Conservation (phyloP, 2,113 vertebrate species). For the Panthera uncia region DNA sequence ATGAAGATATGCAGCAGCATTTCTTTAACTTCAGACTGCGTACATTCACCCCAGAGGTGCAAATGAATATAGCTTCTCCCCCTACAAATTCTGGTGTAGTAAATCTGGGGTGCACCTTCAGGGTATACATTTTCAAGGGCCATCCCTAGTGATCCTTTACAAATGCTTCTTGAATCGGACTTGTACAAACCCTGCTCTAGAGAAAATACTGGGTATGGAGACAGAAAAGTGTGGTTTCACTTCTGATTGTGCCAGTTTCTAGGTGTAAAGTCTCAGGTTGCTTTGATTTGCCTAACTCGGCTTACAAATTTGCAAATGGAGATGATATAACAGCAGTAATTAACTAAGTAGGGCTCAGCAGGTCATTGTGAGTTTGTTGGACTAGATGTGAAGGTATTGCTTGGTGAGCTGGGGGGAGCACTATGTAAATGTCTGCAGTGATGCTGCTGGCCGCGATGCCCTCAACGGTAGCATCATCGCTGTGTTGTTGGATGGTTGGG, state of each 20-base stretch:
- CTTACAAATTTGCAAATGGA: background rate
- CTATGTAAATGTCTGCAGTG: background rate
- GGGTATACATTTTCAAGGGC: background rate
- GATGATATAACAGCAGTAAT: background rate
- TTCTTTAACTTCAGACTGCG: background rate
- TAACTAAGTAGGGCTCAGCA: background rate
- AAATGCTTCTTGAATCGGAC: background rate
- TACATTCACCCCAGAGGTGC: background rate
- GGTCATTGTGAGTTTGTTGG: background rate
- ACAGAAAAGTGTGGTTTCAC: background rate
- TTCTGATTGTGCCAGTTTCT: background rate
- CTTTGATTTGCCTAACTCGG: background rate
- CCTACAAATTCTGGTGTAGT: background rate
- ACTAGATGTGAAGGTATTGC: background rate
- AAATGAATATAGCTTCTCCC: background rate
- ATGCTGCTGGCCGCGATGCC: accelerated
- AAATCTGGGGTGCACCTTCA: background rate
- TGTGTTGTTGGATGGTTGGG: background rate
- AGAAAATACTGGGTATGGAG: background rate
- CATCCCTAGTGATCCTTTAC: background rate
- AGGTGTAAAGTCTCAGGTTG: background rate
- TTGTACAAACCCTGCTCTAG: background rate
- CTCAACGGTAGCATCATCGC: background rate
- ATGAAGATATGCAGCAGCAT: background rate
- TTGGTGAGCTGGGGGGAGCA: background rate